Base-by-base conservation (phyloP, 1,140 invertebrate genomes). In the Eupeodes corollae region DNA sequence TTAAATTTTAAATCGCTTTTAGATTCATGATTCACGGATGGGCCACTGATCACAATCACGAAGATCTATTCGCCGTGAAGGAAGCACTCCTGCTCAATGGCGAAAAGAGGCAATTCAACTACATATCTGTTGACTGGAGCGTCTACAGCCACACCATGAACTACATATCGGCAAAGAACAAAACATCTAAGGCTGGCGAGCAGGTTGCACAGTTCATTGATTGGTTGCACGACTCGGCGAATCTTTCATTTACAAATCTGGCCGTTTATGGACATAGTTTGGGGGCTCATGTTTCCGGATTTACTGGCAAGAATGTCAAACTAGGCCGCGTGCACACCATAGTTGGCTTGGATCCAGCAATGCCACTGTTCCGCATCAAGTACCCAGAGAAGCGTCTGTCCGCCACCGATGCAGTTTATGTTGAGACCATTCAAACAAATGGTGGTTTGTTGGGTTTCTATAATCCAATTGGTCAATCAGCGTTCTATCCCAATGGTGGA, bases 111-210 rank as follows among this genome's bases (percentile, higher is more conserved):
- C 67, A 75, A 38, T 57, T 56, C 15, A 42, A 49, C 9, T 73
- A 70, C 38, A 74, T 82, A 44, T 63, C 71, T n/a, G 64, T 83
- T 0, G 75, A 82, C 49, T 82, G 80, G 80, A 70, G 61, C 11
- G 61, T 73, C 5, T 76, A 79, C 9, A 56, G 54, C 34, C 12
- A 43, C 10, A 63, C 64, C 33, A 58, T 68, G 9, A 73, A 71
- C 48, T 72, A 73, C 16, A 47, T 66, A 3, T 63, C 70, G 15
- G 70, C 74, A 0, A 18, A 41, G 8, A 34, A 42, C 14, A 35
- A 35, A 35, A 15, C 14, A 3, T 12, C 12, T 5, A 35, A 35
- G 5, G 34, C 14, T 35, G 34, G 34, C 5, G 14, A 41, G 16
- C 2, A 40, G n/a, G 3, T 21, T 14, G 31, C 49, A 0, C 14